Evolutionary conservation across 2,113 vertebrate genomes (phyloP), one percentile per base, ranked within the genome.

Genomic region (Hydropotes inermis): DNA sequence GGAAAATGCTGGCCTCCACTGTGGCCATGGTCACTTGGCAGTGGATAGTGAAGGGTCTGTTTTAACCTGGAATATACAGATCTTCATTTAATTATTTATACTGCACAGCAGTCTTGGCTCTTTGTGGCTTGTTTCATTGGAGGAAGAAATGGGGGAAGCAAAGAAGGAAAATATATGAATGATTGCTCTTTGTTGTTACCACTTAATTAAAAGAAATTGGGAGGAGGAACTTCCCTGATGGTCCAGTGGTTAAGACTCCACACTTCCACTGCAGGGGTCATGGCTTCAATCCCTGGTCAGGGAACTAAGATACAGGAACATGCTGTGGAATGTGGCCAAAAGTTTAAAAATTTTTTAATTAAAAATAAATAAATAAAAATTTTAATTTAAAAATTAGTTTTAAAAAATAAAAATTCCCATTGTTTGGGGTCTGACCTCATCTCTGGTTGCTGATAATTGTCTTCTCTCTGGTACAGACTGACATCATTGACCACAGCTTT

Each of bases 401-500:
- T 11, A 21, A 70, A 70, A 30, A 70, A 70, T 70, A 70, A 45
- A 79, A 47, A 4, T 39, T 82, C 28, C n/a, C 12, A 1, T 88
- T 78, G 47, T 83, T 92, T 89, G n/a, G 6, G 83, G 21, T 39
- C 27, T 97, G 3, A 58, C 27, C 5, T 85, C 45, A n/a, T 36
- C 14, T 90, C 89, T 95, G 54, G 39, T 78, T 88, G 50, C 92
- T 95, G 13, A 61, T 79, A 17, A 14, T 58, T 96, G 96, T 70
- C 70, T 94, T 98, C 93, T 82, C 74, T 55, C 36, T 97, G 95
- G 25, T 95, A 25, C 98, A 99, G 99, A 99, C 99, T 0, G 99
- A 99, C 98, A 99, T 99, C 96, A 99, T 99, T 19, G 99, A 99
- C 96, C 99, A 99, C 98, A 99, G 99, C 97, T 99, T 99, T 57